These are phyloP conservation scores for Thumatha senex DNA, from an alignment of 2,888 invertebrate species.

Conservation along the genomic window DNA sequence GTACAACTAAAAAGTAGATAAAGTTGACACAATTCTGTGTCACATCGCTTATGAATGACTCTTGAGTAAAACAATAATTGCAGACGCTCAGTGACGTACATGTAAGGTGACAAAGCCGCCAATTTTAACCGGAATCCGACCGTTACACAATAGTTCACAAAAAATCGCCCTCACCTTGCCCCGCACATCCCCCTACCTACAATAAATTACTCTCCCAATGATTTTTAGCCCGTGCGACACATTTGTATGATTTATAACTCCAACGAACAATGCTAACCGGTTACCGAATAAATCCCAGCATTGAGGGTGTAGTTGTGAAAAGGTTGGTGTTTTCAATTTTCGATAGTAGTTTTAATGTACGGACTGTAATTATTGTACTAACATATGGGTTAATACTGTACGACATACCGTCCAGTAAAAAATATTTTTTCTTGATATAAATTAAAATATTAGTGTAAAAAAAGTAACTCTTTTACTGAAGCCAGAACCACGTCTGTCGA, in stretches of 20 bases:
- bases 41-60: too few species aligned
- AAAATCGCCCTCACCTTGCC: conserved; percentile 63
- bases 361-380: conserved; percentile 55
- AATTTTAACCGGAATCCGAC: conserved; percentile 41
- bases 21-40: too few species aligned
- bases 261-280: conserved; percentile 68
- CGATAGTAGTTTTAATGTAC: conserved; percentile 44
- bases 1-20: too few species aligned
- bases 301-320: conserved; percentile 56
- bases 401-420: conserved; percentile 19
- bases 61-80: conserved; percentile 22
- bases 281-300: conserved; percentile 64
- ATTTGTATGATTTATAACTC: conserved; percentile 73
- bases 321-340: conserved; percentile 59
- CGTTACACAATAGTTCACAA: conserved; percentile 63
- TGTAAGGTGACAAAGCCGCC: conserved; percentile 45
- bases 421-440: neutral
- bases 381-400: conserved; percentile 44
- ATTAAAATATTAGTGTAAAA: neutral
- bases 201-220: conserved; percentile 70
- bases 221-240: conserved; percentile 77
- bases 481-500: too few species aligned
- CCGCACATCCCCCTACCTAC: conserved; percentile 46
- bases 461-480: too few species aligned
- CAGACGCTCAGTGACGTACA: conserved; percentile 28